phyloP scores from a whole-genome alignment of 2,888 invertebrate species.

The Beris morrisii region DNA sequence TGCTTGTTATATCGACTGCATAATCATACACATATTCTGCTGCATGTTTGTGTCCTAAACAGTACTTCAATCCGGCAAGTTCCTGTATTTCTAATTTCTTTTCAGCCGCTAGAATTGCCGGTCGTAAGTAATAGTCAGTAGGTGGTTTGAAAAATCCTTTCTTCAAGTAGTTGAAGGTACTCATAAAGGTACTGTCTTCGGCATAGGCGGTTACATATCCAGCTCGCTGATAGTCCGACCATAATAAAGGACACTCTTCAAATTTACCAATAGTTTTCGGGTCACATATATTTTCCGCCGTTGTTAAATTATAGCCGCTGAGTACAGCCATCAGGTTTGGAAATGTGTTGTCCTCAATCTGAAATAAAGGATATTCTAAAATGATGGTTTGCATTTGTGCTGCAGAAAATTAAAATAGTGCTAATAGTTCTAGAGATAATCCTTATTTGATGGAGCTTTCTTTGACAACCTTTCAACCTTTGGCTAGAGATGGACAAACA shows the following conservation, averaged over 20 bases:
- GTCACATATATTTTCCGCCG: constrained; percentile 58
- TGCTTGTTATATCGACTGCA: constrained; percentile 67
- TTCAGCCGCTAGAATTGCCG: constrained; percentile 71
- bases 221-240: constrained; percentile 70
- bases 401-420: too few relatives aligned
- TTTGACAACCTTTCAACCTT: too few relatives aligned
- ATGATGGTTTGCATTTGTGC: too few relatives aligned
- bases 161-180: constrained; percentile 72
- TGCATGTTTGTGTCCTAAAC: constrained; percentile 64
- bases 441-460: too few relatives aligned
- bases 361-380: constrained; percentile 29
- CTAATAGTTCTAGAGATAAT: not conserved
- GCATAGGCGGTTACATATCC: constrained; percentile 80
- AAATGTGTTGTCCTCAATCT: constrained; percentile 87
- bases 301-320: constrained; percentile 64
- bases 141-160: constrained; percentile 73
- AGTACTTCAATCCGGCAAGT: constrained; percentile 61
- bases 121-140: constrained; percentile 79
- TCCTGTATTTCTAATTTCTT: constrained; percentile 58
- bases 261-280: constrained; percentile 60
- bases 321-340: constrained; percentile 85
- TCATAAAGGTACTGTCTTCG: constrained; percentile 73
- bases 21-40: constrained; percentile 72
- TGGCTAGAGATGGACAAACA: too few relatives aligned
- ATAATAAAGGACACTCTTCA: constrained; percentile 74